Evolutionary conservation across 1,140 invertebrate genomes (phyloP).

Genomic region (Camponotus vicinus): DNA sequence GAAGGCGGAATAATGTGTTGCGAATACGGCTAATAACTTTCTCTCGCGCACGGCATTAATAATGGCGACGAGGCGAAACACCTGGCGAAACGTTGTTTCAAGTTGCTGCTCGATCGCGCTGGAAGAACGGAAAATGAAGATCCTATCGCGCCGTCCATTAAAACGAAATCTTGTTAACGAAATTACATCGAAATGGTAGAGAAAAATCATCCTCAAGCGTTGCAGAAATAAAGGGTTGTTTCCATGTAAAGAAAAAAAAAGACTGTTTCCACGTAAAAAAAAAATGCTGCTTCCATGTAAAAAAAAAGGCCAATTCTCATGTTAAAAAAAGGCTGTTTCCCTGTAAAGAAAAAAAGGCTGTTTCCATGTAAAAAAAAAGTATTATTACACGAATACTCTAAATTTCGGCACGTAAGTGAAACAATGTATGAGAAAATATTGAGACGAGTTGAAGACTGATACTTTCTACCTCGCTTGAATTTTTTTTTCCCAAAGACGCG

Average conservation of each 20-base stretch:
- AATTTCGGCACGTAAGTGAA: not conserved
- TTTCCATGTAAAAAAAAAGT: no score
- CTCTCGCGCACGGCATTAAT: constrained; percentile 24
- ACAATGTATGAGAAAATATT: not conserved
- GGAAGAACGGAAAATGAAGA: constrained; percentile 1
- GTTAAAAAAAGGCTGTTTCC: no score
- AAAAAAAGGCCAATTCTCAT: not conserved
- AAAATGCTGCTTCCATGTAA: no score
- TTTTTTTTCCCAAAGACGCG: constrained; percentile 41
- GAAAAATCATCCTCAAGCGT: not conserved
- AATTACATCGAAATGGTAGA: not conserved
- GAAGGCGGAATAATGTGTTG: constrained; percentile 14
- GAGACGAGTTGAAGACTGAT: not conserved
- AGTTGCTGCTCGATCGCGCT: constrained; percentile 2
- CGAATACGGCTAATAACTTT: not conserved
- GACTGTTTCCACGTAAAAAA: no score
- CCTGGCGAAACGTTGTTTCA: not conserved
- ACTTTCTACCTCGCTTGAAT: constrained; percentile 6
- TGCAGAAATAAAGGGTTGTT: not conserved
- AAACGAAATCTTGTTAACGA: constrained; percentile 7
- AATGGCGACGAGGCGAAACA: not conserved
- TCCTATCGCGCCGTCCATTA: constrained; percentile 20
- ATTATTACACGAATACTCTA: no score
- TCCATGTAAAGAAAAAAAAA: not conserved
- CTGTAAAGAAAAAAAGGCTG: no score